These are phyloP conservation scores for Peromyscus aztecus DNA, from an alignment of 2,797 vertebrate genomes.

Conservation along the genomic window DNA sequence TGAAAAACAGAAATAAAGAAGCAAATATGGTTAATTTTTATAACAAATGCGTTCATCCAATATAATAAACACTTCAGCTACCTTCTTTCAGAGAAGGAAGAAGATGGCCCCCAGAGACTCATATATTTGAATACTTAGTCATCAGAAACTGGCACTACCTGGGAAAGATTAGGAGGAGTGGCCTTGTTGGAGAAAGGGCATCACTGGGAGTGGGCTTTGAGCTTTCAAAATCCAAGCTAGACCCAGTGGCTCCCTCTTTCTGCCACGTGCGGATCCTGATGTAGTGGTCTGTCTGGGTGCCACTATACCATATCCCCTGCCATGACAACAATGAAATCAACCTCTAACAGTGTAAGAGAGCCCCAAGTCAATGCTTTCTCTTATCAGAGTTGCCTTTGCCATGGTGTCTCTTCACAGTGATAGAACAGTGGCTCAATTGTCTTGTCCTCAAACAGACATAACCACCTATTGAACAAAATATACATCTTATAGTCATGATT, in stretches of 20 bases:
- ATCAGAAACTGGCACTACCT: neutral
- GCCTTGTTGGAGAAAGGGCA: neutral
- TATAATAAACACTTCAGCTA: neutral
- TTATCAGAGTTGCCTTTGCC: too few relatives aligned
- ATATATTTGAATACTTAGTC: neutral
- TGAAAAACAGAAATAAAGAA: neutral
- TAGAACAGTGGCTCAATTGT: too few relatives aligned
- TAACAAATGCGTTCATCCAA: neutral
- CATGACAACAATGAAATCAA: too few relatives aligned
- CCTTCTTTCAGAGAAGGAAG: neutral
- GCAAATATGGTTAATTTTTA: neutral
- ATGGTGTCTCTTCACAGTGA: neutral
- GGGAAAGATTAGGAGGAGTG: neutral
- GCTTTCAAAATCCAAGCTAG: neutral
- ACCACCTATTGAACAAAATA: neutral
- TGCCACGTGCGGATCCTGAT: neutral
- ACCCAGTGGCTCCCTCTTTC: neutral
- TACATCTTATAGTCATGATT: neutral
- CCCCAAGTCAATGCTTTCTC: too few relatives aligned
- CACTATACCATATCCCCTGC: neutral
- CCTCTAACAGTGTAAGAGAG: neutral
- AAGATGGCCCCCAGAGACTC: neutral
- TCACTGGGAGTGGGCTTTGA: neutral
- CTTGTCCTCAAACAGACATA: neutral
- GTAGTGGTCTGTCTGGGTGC: neutral